phyloP scores from a whole-genome alignment of 2,797 vertebrate species.

The Poecilia wingei region DNA sequence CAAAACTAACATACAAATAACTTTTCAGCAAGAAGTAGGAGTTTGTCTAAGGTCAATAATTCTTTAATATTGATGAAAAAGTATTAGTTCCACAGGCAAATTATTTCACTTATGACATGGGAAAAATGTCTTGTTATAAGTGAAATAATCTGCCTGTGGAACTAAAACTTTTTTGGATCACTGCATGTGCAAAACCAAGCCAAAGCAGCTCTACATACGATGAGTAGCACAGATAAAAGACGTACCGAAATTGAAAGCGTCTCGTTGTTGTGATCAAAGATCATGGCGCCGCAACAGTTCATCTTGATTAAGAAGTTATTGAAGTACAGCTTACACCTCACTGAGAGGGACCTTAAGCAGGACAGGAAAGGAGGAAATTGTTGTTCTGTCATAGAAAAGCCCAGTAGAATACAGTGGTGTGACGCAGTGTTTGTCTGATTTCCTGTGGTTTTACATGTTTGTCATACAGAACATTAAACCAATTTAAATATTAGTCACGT shows the following conservation, averaged over 20 bases:
- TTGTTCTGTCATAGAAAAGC: neutral
- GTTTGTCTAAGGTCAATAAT: neutral
- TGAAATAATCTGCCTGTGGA: no score
- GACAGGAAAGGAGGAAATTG: constrained; percentile 21
- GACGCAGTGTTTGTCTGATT: neutral
- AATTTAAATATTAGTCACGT: neutral
- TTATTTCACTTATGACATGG: no score
- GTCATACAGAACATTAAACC: neutral
- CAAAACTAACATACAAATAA: no score
- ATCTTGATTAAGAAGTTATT: constrained; percentile 76
- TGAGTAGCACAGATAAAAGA: neutral
- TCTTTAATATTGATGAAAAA: no score
- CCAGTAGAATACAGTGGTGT: neutral
- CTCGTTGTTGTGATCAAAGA: constrained; percentile 79
- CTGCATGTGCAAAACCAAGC: neutral
- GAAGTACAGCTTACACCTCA: constrained; percentile 79
- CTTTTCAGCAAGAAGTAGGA: neutral
- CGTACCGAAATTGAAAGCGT: constrained; percentile 56
- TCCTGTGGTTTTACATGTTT: neutral
- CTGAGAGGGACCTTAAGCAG: constrained; percentile 56
- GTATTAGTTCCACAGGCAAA: no score
- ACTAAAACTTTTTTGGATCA: neutral
- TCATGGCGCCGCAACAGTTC: constrained; percentile 75
- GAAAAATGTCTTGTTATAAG: no score
- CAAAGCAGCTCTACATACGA: neutral